Evolutionary conservation across 1,140 invertebrate species (phyloP), one percentile per base, ranked within the genome.

Genomic region (Asobara japonica): DNA sequence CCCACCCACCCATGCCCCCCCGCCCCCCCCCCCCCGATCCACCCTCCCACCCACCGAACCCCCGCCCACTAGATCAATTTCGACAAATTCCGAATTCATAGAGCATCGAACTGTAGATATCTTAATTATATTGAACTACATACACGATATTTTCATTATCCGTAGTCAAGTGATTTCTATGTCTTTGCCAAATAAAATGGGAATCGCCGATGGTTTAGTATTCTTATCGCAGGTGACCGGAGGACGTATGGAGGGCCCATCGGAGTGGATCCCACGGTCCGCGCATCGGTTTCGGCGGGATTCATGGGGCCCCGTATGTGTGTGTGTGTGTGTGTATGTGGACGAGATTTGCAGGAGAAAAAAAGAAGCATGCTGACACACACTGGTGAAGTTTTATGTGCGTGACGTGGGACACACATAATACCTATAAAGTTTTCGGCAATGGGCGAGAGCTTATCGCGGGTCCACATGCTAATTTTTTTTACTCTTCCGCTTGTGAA

Each of bases 221-320:
- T 66, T 20, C 38, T 33, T 69, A 60, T 36, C 22, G 29, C 29
- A 36, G 45, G 45, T 68, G 45, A 68, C 66, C 41, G 29, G 22
- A 45, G 38, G 65, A 67, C 51, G 27, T 62, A 62, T 62, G 25
- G 29, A 62, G 27, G 60, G 27, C 25, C 60, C 25, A 62, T 30
- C n/a, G 27, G 30, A 33, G 48, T 56, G n/a, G 13, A 69, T 69
- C 41, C 30, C 36, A 60, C 29, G 31, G 67, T 22, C 13, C 22
- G 48, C 31, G 20, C 11, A 31, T 30, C 41, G 67, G 20, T 60
- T 60, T 60, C 41, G 45, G 30, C 13, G 31, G 30, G n/a, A 62
- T 56, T 25, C 51, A 56, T 11, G 11, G 11, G 11, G 31, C 11
- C 31, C 11, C 11, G 31, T 48, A 13, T 1, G n/a, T 10, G 41